Evolutionary conservation across 2,797 vertebrate genomes (phyloP), one percentile per base, ranked within the genome.

Genomic region (Carduelis carduelis): DNA sequence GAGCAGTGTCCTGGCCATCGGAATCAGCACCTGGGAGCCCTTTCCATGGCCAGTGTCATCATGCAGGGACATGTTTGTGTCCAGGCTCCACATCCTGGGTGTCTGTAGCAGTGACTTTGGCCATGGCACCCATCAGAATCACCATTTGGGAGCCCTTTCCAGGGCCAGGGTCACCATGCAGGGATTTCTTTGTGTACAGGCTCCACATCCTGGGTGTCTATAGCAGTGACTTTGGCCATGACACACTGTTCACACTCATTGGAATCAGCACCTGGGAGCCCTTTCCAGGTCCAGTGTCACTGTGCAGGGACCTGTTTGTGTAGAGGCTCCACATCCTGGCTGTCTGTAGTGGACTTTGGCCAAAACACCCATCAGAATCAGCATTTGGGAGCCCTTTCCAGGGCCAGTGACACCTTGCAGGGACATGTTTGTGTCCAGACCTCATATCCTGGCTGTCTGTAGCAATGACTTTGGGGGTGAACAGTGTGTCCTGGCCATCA

Each of bases 341-440:
- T 39, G 34, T 30, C 35, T 50, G 2, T 5, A 41, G 7, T 52
- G n/a, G 43, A 19, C 18, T 43, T 43, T 43, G 43, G 19, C 43
- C 43, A 44, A 5, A 5, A 9, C 43, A 44, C 43, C 43, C 43
- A 8, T 11, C 3, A 27, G 44, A 68, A 37, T 53, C 12, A 4
- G 11, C 32, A 0, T 17, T 14, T 17, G 53, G 44, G 8, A 35
- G 57, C 19, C 0, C 18, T 69, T 79, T 6, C 32, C 14, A 63
- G 28, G 59, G 7, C 0, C 0, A 32, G 14, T 63, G 39, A 14
- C 60, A 32, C 39, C 1, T 0, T 41, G 9, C 14, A 30, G 37
- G 27, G 60, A 32, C 32, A 1, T 12, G 6, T 18, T 81, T 46
- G 6, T 44, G 6, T 44, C 34, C 39, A 39, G 39, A 6, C 39